Evolutionary conservation across 2,888 invertebrate species (phyloP).

Genomic region (Cerastis leucographa): DNA sequence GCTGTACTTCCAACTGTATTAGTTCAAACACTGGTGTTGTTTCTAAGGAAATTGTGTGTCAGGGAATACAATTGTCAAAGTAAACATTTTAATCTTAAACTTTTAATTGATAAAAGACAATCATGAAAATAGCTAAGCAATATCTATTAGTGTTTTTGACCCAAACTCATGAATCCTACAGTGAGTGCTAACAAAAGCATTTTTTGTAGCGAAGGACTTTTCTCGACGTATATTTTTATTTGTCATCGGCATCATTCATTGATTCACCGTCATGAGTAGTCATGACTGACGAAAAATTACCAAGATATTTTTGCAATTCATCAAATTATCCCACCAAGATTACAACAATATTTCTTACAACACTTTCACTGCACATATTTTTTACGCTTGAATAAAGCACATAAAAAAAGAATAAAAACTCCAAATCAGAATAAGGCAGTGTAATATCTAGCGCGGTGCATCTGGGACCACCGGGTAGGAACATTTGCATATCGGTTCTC

Average conservation of each 20-base stretch:
- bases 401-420: conserved; percentile 27
- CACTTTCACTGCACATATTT: background rate
- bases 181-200: background rate
- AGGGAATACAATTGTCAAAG: conserved; percentile 21
- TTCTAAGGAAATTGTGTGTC: conserved; percentile 33
- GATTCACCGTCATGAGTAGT: background rate
- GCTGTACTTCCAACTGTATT: conserved; percentile 56
- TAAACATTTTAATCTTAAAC: conserved; percentile 26
- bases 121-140: conserved; percentile 4
- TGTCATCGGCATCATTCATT: background rate
- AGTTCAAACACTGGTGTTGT: conserved; percentile 40
- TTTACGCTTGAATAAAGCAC: conserved; percentile 2
- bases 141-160: background rate
- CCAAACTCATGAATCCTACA: background rate
- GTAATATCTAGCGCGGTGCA: conserved; percentile 69
- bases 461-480: conserved; percentile 82
- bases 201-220: background rate
- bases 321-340: background rate
- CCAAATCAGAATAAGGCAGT: conserved; percentile 55
- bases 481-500: conserved; percentile 81
- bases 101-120: conserved; percentile 6
- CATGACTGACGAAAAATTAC: too few species aligned
- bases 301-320: background rate
- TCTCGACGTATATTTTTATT: background rate
- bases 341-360: background rate